Evolutionary conservation across 2,797 vertebrate genomes (phyloP).

Genomic region (Naso thynnoides): DNA sequence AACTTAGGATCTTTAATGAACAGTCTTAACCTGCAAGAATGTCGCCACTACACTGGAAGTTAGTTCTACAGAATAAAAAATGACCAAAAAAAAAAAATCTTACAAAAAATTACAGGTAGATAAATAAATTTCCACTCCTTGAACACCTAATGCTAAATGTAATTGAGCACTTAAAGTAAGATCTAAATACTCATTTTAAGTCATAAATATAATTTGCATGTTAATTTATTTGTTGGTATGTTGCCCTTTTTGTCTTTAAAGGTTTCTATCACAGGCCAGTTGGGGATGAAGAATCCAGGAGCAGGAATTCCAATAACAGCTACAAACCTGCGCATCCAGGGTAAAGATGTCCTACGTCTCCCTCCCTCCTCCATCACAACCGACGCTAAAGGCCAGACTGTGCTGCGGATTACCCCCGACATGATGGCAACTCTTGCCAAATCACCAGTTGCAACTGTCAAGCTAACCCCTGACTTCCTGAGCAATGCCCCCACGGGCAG

Average conservation of each 20-base stretch:
- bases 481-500: constrained; percentile 79
- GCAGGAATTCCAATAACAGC: constrained; percentile 91
- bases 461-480: constrained; percentile 97
- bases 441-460: constrained; percentile 95
- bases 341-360: constrained; percentile 95
- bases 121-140: too few relatives aligned
- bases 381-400: constrained; percentile 96
- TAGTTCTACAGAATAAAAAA: too few relatives aligned
- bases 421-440: constrained; percentile 99
- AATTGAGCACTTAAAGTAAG: too few relatives aligned
- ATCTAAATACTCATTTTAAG: not conserved
- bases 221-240: not conserved
- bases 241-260: constrained; percentile 37
- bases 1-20: not conserved
- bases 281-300: constrained; percentile 91
- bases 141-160: too few relatives aligned
- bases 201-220: not conserved
- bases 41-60: not conserved
- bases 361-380: constrained; percentile 97
- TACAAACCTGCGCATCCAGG: constrained; percentile 96
- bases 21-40: not conserved
- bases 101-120: too few relatives aligned
- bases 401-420: constrained; percentile 96
- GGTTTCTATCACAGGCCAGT: constrained; percentile 97
- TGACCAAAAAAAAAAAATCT: too few relatives aligned